A percentile compares a stretch with the other conserved stretches of the same genome.
Conservation (phyloP, 1,140 invertebrate species). For the Neodiprion virginianus region DNA sequence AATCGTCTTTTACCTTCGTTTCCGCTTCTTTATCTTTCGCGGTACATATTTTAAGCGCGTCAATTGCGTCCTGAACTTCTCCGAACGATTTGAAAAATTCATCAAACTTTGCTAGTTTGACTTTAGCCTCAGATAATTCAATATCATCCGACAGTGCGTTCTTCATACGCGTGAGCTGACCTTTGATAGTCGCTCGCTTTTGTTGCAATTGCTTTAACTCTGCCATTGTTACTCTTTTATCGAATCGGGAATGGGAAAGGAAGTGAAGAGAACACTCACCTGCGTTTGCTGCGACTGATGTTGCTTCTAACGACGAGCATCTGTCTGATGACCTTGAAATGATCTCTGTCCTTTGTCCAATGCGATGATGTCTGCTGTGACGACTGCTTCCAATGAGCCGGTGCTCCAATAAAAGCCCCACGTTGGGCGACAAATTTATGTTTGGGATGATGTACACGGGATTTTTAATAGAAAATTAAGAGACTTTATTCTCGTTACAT, state of each 20-base stretch:
- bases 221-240: neutral
- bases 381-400: neutral
- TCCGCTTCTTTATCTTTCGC: neutral
- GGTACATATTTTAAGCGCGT: neutral
- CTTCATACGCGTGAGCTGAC: slow-evolving; percentile 13
- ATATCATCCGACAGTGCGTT: neutral
- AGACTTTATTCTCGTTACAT: too few relatives aligned
- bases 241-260: slow-evolving; percentile 11
- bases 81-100: slow-evolving; percentile 8
- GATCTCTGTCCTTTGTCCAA: slow-evolving; percentile 1
- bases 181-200: neutral
- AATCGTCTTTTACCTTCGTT: neutral
- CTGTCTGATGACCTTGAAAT: slow-evolving; percentile 1
- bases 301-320: slow-evolving; percentile 1
- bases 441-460: slow-evolving; percentile 11
- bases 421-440: slow-evolving; percentile 17
- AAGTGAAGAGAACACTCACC: slow-evolving; percentile 11
- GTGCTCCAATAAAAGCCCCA: too few relatives aligned
- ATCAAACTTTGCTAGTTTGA: slow-evolving; percentile 6
- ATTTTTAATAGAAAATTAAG: too few relatives aligned
- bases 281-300: neutral
- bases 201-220: neutral
- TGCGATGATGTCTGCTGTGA: slow-evolving; percentile 4
- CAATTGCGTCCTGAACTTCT: slow-evolving; percentile 3
- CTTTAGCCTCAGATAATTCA: slow-evolving; percentile 6